These are phyloP conservation scores for Nebria ingens DNA, from an alignment of 1,140 invertebrate genomes.

Conservation along the genomic window DNA sequence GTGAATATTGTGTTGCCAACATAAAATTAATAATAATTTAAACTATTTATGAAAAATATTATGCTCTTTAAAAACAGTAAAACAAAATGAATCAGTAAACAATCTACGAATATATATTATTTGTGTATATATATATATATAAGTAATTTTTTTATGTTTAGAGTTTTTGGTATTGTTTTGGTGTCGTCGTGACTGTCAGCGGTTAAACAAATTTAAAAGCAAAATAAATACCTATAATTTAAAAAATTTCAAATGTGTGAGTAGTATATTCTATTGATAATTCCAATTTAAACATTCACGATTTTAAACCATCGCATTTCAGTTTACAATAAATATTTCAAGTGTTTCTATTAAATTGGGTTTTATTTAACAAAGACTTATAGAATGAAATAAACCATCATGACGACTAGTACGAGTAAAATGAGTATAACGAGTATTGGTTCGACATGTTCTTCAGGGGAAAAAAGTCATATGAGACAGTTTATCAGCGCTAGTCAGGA, in stretches of 20 bases:
- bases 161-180: too few relatives aligned
- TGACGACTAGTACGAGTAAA: not conserved
- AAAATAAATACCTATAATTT: not conserved
- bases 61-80: too few relatives aligned
- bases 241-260: too few relatives aligned
- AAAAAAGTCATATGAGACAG: conserved; percentile 29
- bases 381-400: not conserved
- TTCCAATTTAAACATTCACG: not conserved
- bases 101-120: too few relatives aligned
- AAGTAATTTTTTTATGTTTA: too few relatives aligned
- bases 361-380: not conserved
- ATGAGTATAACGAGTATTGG: not conserved
- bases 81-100: too few relatives aligned
- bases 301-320: not conserved
- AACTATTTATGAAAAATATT: too few relatives aligned
- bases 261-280: too few relatives aligned
- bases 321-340: not conserved
- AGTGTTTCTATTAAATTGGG: not conserved
- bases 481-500: conserved; percentile 35
- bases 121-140: too few relatives aligned
- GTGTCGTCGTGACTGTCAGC: conserved; percentile 1
- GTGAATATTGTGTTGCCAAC: too few relatives aligned
- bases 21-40: too few relatives aligned
- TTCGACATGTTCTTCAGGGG: not conserved
- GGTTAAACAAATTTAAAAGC: conserved; percentile 1